A percentile compares a stretch with the other conserved stretches of the same genome.
Evolutionary conservation across 2,888 invertebrate species (phyloP).

Genomic region (Drosophila paramelanica): DNA sequence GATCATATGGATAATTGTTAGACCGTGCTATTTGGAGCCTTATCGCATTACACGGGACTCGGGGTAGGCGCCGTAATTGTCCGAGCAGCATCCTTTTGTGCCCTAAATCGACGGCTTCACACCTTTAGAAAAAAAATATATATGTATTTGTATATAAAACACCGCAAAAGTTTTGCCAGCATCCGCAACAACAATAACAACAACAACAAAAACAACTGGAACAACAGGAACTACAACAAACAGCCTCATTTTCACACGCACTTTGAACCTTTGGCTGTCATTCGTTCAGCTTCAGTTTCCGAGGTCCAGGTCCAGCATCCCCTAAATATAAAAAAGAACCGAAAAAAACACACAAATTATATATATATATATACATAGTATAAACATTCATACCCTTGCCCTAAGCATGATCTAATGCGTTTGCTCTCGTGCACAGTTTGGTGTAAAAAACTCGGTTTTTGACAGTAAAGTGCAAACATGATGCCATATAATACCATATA

Average conservation of each 20-base stretch:
- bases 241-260: conserved; percentile 79
- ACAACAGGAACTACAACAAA: conserved; percentile 61
- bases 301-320: conserved; percentile 61
- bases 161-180: conserved; percentile 72
- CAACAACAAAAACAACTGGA: conserved; percentile 50
- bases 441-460: conserved; percentile 82
- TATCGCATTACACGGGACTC: conserved; percentile 70
- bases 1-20: conserved; percentile 63
- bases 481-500: conserved; percentile 73
- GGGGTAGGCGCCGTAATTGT: conserved; percentile 37
- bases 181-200: conserved; percentile 48
- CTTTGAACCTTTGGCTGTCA: conserved; percentile 67
- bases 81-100: conserved; percentile 55
- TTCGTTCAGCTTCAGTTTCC: conserved; percentile 29
- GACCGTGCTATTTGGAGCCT: conserved; percentile 57
- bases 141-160: conserved; percentile 36
- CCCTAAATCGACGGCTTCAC: conserved; percentile 65
- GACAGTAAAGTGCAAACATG: conserved; percentile 82
- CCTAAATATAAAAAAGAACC: conserved; percentile 44
- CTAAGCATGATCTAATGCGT: conserved; percentile 59
- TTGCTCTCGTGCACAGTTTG: conserved; percentile 54
- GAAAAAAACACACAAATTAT: not conserved
- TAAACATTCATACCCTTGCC: conserved; percentile 17
- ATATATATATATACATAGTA: not conserved
- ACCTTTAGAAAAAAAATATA: conserved; percentile 44